Evolutionary conservation across 64 coral and sea anemone genomes (phyloP), one percentile per base, ranked within the genome.

Genomic region (Pocillopora damicornis): DNA sequence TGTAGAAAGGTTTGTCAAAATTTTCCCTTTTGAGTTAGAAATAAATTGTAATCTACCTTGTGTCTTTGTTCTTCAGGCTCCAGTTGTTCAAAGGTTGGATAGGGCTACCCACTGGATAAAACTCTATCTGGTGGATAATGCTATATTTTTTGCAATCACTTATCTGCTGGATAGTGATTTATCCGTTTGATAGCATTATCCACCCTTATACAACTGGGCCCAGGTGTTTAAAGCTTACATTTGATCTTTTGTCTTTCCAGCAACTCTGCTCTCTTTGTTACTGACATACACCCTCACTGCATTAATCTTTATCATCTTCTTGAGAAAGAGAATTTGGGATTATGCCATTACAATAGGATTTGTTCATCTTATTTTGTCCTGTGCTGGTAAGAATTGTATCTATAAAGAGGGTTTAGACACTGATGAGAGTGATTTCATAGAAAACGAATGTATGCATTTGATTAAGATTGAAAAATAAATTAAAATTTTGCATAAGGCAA

Each of bases 261-360:
- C 93, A 26, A 94, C 78, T 4, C 66, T 98, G 9, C 79, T 98
- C 15, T 87, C 91, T 13, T 59, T 98, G 62, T 75, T 91, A 58
- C 63, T 98, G 11, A 98, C 95, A 0, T 98, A 93, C 89, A 84
- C 93, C 51, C 83, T 86, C 35, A 84, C 69, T 30, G 93, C 95
- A 58, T 78, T 89, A 62, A 77, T 98, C 5, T 98, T 88, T 63
- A 72, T 98, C 35, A 88, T 98, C 60, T 98, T 98, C 61, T 87
- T 98, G 34, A 67, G 86, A 45, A 89, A 93, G 22, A 90, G 81
- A 86, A 90, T 98, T 86, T 98, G 95, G 95, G 95, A 98, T 89
- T 98, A 93, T 98, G 91, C 91, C 42, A 74, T 98, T 13, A 98
- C 95, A 84, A 76, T 93, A 22, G 90, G 83, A 58, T 42, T 98